Evolutionary conservation across 2,888 invertebrate genomes (phyloP).

Genomic region (Andrena haemorrhoa): DNA sequence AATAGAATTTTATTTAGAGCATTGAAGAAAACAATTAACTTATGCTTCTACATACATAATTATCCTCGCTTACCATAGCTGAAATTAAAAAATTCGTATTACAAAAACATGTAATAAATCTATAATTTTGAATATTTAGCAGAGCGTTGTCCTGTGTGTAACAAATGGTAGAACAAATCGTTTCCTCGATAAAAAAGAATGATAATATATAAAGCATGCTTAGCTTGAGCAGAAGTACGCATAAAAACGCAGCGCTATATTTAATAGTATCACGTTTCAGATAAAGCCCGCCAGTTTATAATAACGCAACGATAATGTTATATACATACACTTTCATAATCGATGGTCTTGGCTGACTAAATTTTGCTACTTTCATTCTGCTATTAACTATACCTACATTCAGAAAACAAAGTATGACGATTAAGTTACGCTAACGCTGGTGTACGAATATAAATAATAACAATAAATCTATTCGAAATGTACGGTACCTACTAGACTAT

Average conservation of each 20-base stretch:
- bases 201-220: constrained; percentile 26
- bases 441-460: constrained; percentile 49
- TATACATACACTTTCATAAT: constrained; percentile 51
- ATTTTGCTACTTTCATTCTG: constrained; percentile 22
- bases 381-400: constrained; percentile 24
- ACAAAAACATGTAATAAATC: constrained; percentile 41
- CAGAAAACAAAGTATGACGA: constrained; percentile 13
- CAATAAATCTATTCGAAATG: constrained; percentile 20
- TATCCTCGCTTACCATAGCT: constrained; percentile 16
- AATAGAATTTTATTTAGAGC: constrained; percentile 55
- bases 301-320: constrained; percentile 42
- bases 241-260: constrained; percentile 38
- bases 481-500: constrained; percentile 31
- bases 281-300: constrained; percentile 41
- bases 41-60: constrained; percentile 20
- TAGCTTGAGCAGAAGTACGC: constrained; percentile 51
- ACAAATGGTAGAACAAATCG: constrained; percentile 24
- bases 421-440: constrained; percentile 20
- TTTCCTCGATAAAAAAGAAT: constrained; percentile 24
- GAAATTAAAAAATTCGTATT: constrained; percentile 46
- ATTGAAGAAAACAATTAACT: constrained; percentile 35
- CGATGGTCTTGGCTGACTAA: constrained; percentile 15
- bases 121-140: constrained; percentile 1
- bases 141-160: constrained; percentile 6
- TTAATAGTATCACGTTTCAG: constrained; percentile 58